Percentiles rank a stretch among this genome's conserved stretches.
Conservation (phyloP, 2,797 vertebrate genomes). For the Acipenser ruthenus region DNA sequence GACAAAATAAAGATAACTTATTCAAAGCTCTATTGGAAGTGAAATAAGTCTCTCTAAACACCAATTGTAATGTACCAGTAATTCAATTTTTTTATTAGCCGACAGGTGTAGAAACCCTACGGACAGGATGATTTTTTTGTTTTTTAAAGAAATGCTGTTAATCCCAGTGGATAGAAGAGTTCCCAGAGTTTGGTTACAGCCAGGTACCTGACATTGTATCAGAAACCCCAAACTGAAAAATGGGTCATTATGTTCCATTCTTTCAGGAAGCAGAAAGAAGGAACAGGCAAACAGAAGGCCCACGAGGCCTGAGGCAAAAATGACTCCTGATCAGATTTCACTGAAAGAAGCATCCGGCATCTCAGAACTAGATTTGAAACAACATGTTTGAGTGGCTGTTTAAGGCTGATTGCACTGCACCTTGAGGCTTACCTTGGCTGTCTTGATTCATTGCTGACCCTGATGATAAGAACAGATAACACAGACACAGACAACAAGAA, state of each 20-base stretch:
- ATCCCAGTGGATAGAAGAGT: constrained; percentile 13
- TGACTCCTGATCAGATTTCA: constrained; percentile 37
- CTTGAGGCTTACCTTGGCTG: neutral
- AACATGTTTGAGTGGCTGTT: constrained; percentile 27
- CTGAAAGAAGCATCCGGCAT: constrained; percentile 28
- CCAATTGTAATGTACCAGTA: neutral
- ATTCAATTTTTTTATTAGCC: constrained; percentile 7
- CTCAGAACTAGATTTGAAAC: constrained; percentile 29
- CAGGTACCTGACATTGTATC: constrained; percentile 26
- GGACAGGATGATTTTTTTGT: constrained; percentile 9
- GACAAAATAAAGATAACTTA: too few species aligned
- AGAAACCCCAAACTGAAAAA: constrained; percentile 28
- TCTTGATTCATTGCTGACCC: neutral
- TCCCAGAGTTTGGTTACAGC: constrained; percentile 33
- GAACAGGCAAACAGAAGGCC: constrained; percentile 30
- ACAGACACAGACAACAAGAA: constrained; percentile 17
- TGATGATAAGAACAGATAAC: constrained; percentile 1
- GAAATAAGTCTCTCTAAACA: constrained; percentile 6
- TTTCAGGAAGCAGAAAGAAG: constrained; percentile 27
- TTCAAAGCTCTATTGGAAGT: neutral
- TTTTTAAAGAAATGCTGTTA: constrained; percentile 10
- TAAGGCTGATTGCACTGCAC: constrained; percentile 14
- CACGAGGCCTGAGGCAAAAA: constrained; percentile 27
- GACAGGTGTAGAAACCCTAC: neutral
- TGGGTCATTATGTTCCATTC: constrained; percentile 28